A percentile compares a stretch with the other conserved stretches of the same genome.
phyloP scores from a whole-genome alignment of 2,888 invertebrate species.

The Caenorhabditis sp. region DNA sequence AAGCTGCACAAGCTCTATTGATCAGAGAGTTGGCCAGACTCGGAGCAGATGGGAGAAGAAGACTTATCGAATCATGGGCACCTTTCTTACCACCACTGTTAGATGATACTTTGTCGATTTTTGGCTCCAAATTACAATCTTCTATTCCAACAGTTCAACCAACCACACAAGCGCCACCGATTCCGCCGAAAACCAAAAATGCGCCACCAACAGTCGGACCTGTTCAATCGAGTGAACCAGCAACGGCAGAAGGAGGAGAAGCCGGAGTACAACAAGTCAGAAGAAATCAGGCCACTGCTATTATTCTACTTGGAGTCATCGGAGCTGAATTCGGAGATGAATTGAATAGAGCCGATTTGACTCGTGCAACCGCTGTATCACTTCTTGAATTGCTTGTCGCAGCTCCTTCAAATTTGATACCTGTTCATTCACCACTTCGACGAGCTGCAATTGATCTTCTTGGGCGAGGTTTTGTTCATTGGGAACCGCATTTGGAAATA shows the following conservation, averaged over 20 bases:
- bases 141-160: conserved; percentile 45
- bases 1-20: conserved; percentile 93
- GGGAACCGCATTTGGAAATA: conserved; percentile 96
- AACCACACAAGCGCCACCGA: conserved; percentile 47
- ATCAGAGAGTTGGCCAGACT: conserved; percentile 89
- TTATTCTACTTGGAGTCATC: conserved; percentile 93
- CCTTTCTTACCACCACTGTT: conserved; percentile 84
- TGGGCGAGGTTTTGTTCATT: conserved; percentile 81
- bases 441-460: conserved; percentile 95
- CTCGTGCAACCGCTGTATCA: conserved; percentile 78
- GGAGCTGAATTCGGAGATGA: conserved; percentile 98
- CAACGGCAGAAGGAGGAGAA: conserved; percentile 47
- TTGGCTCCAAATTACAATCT: conserved; percentile 64
- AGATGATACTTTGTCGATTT: conserved; percentile 73
- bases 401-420: conserved; percentile 84
- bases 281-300: conserved; percentile 94
- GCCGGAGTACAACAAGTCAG: conserved; percentile 75
- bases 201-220: conserved; percentile 41
- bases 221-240: conserved; percentile 34
- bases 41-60: conserved; percentile 82
- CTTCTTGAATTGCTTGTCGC: conserved; percentile 89
- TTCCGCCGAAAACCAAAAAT: conserved; percentile 51
- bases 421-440: conserved; percentile 88
- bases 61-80: conserved; percentile 94
- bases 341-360: conserved; percentile 75